Evolutionary conservation across 1,140 invertebrate species (phyloP).

Genomic region (Idris sp.): DNA sequence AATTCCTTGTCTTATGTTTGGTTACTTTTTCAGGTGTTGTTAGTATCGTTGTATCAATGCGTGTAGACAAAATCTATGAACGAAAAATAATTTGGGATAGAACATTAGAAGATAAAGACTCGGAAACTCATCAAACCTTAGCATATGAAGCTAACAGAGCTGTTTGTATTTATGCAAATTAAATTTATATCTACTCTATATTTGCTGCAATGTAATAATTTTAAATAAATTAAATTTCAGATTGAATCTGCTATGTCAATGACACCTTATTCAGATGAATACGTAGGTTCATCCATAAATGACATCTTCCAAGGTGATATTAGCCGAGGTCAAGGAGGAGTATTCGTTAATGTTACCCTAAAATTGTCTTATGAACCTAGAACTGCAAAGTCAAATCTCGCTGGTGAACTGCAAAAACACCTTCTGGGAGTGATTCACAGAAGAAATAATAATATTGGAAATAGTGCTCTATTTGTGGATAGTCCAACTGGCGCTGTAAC

Average conservation of each 20-base stretch:
- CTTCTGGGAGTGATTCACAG: slow-evolving; percentile 89
- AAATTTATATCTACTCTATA: neutral
- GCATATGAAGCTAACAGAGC: slow-evolving; percentile 90
- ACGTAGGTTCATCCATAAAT: slow-evolving; percentile 88
- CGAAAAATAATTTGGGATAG: slow-evolving; percentile 86
- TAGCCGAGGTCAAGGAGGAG: slow-evolving; percentile 82
- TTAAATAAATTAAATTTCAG: slow-evolving; percentile 20
- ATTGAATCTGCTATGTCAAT: slow-evolving; percentile 89
- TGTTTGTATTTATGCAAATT: slow-evolving; percentile 80
- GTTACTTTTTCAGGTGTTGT: slow-evolving; percentile 79
- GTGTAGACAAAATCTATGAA: slow-evolving; percentile 90
- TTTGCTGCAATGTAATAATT: neutral
- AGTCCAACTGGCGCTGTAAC: slow-evolving; percentile 86
- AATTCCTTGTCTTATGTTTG: slow-evolving; percentile 10
- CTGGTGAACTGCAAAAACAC: slow-evolving; percentile 88
- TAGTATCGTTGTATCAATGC: slow-evolving; percentile 87
- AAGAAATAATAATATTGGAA: slow-evolving; percentile 90
- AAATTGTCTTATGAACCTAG: slow-evolving; percentile 80
- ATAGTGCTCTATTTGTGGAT: slow-evolving; percentile 90
- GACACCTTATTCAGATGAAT: slow-evolving; percentile 92
- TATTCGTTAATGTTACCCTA: slow-evolving; percentile 91
- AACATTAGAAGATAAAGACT: slow-evolving; percentile 85
- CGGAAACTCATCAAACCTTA: slow-evolving; percentile 88
- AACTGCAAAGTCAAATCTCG: slow-evolving; percentile 83
- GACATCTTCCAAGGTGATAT: slow-evolving; percentile 87